These are phyloP conservation scores for Leucophenga maculata DNA, from an alignment of 2,888 invertebrate species.

Conservation along the genomic window DNA sequence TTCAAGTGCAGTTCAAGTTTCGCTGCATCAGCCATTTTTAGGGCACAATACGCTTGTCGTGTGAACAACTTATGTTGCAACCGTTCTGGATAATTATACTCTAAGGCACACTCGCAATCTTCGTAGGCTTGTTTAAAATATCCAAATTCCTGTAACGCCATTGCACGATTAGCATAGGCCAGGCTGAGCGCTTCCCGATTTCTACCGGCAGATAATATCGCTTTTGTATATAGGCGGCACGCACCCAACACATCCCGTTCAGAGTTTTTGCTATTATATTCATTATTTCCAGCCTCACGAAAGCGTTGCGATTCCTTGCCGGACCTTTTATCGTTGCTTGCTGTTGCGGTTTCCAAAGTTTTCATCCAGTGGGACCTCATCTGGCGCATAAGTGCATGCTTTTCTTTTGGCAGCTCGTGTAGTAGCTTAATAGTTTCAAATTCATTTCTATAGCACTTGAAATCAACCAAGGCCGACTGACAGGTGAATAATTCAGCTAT, in stretches of 20 bases:
- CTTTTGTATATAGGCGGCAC: slow-evolving; percentile 60
- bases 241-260: slow-evolving; percentile 51
- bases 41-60: slow-evolving; percentile 60
- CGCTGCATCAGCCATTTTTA: slow-evolving; percentile 41
- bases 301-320: slow-evolving; percentile 43
- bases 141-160: slow-evolving; percentile 64
- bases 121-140: slow-evolving; percentile 65
- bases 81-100: slow-evolving; percentile 53
- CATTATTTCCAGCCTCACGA: slow-evolving; percentile 59
- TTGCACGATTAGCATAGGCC: slow-evolving; percentile 68
- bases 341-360: slow-evolving; percentile 25
- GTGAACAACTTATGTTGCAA: slow-evolving; percentile 56
- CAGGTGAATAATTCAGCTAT: slow-evolving; percentile 22
- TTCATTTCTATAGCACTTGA: slow-evolving; percentile 49
- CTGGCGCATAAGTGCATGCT: not conserved
- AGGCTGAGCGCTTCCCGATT: slow-evolving; percentile 52
- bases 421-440: slow-evolving; percentile 46
- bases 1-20: slow-evolving; percentile 43
- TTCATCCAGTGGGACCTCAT: slow-evolving; percentile 34
- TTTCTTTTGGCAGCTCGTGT: slow-evolving; percentile 26
- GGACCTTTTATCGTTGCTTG: slow-evolving; percentile 18
- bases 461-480: slow-evolving; percentile 33
- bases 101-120: slow-evolving; percentile 65
- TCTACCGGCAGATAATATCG: slow-evolving; percentile 59
- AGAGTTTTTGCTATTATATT: slow-evolving; percentile 42